Base-by-base conservation (phyloP, 2,113 vertebrate species). In the Clarias batrachus region DNA sequence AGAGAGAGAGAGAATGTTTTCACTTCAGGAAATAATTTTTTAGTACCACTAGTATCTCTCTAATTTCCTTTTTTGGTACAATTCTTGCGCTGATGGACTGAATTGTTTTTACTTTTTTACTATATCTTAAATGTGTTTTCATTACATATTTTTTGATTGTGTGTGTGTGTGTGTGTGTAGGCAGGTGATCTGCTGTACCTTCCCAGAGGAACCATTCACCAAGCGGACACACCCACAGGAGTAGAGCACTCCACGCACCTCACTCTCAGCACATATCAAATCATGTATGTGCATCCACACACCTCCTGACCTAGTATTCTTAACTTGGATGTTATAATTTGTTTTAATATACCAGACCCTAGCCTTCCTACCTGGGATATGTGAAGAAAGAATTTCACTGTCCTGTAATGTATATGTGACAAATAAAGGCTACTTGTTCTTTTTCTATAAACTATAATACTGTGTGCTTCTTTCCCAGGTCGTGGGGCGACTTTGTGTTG, bases 141-240 rank as follows among this genome's bases (percentile, higher is more conserved):
- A 74, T 13, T 74, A 33, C 16, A 10, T 41, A 9, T 3, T 71
- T 37, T 71, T 30, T 16, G 5, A 77, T 77, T 52, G 9, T 81
- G 70, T n/a, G 65, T 52, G 25, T 9, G 65, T 70, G 19, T 87
- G 48, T 57, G 8, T 87, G 80, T 85, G 81, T 88, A 98, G 97
- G 93, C 96, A 0, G 97, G 97, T 77, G 97, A 98, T 88, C 91
- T 98, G 27, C 57, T 99, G 33, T 99, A 99, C 93, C 97, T 99
- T 52, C 97, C 97, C 84, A 95, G 97, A 94, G 97, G 97, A 79
- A 97, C 96, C 10, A 96, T 99, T 90, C 97, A 99, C 90, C 96
- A 98, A 85, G 97, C 97, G 19, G 95, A 95, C 82, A 97, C 97
- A 19, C 96, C 96, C 48, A 86, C 90, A 1, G 96, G 95, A 16